Percentiles rank a stretch among this genome's conserved stretches.
Conservation (phyloP, 2,113 vertebrate species). For the Ictidomys tridecemlineatus region DNA sequence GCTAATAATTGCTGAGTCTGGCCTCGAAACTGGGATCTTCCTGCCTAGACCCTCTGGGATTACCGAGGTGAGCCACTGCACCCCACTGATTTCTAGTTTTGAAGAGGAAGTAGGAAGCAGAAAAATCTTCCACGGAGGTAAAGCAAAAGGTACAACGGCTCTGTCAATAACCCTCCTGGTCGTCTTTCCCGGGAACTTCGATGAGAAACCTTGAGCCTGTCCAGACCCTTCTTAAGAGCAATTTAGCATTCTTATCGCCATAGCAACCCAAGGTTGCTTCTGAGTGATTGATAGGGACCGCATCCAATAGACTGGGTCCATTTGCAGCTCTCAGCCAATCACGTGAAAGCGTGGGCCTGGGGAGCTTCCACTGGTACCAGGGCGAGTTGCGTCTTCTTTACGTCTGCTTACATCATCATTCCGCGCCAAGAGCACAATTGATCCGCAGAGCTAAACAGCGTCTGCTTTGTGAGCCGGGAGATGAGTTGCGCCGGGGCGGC, state of each 20-base stretch:
- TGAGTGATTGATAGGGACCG: neutral
- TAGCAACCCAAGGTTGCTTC: neutral
- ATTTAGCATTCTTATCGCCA: neutral
- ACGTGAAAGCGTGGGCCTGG: accelerated
- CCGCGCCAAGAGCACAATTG: neutral
- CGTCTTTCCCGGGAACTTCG: neutral
- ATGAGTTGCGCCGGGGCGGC: slow-evolving; percentile 10
- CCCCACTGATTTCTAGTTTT: neutral
- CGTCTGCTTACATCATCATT: slow-evolving; percentile 27
- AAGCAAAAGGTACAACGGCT: neutral
- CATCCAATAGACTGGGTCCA: neutral
- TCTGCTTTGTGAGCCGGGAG: accelerated
- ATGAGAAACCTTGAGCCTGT: neutral
- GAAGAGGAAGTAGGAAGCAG: neutral
- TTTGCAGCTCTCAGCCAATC: neutral
- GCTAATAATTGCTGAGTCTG: too few species aligned
- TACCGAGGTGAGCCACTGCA: too few species aligned
- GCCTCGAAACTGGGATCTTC: too few species aligned
- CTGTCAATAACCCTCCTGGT: neutral
- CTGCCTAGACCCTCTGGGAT: too few species aligned
- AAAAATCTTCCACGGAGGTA: neutral
- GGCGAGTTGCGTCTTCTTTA: accelerated
- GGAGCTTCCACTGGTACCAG: neutral
- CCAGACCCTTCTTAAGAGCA: neutral
- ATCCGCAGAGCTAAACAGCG: accelerated